A percentile compares a stretch with the other conserved stretches of the same genome.
Evolutionary conservation across 2,797 vertebrate genomes (phyloP).

Genomic region (Erpetoichthys calabaricus): DNA sequence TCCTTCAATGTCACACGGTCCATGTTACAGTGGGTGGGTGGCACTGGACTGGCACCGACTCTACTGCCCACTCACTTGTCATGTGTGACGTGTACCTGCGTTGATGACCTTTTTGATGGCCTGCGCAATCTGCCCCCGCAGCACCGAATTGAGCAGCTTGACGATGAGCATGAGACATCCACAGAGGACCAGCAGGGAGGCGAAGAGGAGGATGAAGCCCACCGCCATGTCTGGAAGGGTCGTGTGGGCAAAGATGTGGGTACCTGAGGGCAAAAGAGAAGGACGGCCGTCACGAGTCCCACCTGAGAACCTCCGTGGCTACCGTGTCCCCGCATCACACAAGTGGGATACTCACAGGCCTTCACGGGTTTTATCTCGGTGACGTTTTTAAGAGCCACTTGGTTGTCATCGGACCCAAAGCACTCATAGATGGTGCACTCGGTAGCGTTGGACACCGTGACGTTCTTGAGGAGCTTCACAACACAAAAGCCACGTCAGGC

Average conservation of each 20-base stretch:
- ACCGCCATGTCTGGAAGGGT: conserved; percentile 27
- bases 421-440: conserved; percentile 11
- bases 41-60: too few species aligned
- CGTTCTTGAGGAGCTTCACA: conserved; percentile 7
- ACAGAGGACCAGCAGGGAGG: conserved; percentile 26
- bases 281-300: too few species aligned
- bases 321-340: not conserved
- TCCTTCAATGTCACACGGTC: too few species aligned
- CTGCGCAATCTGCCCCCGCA: conserved; percentile 25
- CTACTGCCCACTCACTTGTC: too few species aligned
- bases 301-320: too few species aligned
- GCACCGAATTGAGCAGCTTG: conserved; percentile 27
- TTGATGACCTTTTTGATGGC: conserved; percentile 19
- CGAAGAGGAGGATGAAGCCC: conserved; percentile 27
- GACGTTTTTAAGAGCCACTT: conserved; percentile 5
- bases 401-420: conserved; percentile 4
- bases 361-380: conserved; percentile 7
- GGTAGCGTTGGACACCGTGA: conserved; percentile 11
- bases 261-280: conserved; percentile 16
- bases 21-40: too few species aligned
- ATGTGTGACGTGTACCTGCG: not conserved
- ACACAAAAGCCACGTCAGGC: not conserved
- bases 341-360: conserved; percentile 11
- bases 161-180: conserved; percentile 29
- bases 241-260: conserved; percentile 26